phyloP scores from a whole-genome alignment of 2,797 vertebrate species.

The Uromys caudimaculatus region DNA sequence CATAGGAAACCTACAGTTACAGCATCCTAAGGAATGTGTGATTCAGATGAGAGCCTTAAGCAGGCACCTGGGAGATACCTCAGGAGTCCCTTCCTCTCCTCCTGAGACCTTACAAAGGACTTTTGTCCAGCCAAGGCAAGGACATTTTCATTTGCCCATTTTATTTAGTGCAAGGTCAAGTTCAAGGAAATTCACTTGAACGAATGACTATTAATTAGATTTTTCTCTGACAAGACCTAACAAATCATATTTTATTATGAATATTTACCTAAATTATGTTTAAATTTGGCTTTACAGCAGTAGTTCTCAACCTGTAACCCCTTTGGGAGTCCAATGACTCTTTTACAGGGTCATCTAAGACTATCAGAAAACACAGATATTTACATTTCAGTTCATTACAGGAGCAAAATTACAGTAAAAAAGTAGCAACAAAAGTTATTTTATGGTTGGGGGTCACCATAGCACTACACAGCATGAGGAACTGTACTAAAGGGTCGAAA shows the following conservation, averaged over 20 bases:
- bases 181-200: slow-evolving; percentile 42
- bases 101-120: slow-evolving; percentile 30
- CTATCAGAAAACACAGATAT: not conserved
- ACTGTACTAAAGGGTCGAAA: not conserved
- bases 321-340: not conserved
- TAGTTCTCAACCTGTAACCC: not conserved
- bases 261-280: slow-evolving; percentile 17
- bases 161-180: slow-evolving; percentile 62
- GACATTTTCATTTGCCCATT: slow-evolving; percentile 48
- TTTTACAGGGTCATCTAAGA: not conserved
- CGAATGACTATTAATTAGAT: not conserved
- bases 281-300: not conserved
- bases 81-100: not conserved
- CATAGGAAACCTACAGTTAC: not conserved
- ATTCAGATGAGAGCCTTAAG: not conserved
- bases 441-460: not conserved
- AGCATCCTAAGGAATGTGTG: not conserved
- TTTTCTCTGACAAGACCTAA: not conserved
- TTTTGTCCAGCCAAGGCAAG: slow-evolving; percentile 40
- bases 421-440: not conserved
- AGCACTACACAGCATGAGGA: no score
- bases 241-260: not conserved
- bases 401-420: not conserved
- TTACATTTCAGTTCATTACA: not conserved
- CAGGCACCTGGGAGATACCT: not conserved